Base-by-base conservation (phyloP, 2,888 invertebrate genomes). In the Choreutis nemorana region DNA sequence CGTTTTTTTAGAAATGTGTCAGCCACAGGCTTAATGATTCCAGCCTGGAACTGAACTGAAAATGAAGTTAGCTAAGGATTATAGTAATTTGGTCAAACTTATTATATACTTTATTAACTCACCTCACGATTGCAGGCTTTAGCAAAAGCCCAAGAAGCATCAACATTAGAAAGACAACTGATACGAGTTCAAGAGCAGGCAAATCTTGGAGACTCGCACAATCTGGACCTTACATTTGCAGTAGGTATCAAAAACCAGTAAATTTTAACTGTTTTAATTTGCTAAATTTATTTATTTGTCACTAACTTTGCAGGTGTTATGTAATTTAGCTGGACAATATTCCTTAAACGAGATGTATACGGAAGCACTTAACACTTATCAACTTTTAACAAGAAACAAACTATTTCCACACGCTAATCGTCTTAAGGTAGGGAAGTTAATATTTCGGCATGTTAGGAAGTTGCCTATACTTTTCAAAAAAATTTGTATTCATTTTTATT, bases 121-220 rank as follows among this genome's bases (percentile, higher is more conserved):
- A 9, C 16, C 26, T 11, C 9, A 21, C n/a, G 16, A 14, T 44
- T 48, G 2, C 38, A 80, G 80, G 80, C 95, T 0, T 65, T 98
- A 26, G 90, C 92, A 30, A 92, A 96, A 60, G 98, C 98, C 0
- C 97, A 97, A 62, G 98, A 99, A 62, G 97, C 98, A 0, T 95
- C 96, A 1, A 86, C 94, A 5, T 85, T 97, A 52, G 98, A 99
- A 61, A 82, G 94, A 31, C 90, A 90, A 39, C 73, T 98, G 27
- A 92, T 95, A 37, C 83, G 93, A 31, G 86, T 95, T 61, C 90
- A 97, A 43, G 97, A 97, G 62, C 96, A 98, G 60, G 87, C 90
- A 14, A 90, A 91, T 28, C 82, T 94, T 37, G 90, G 90, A 26
- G 96, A 97, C 38, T 87, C 89, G 32, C 94, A 95, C 55, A 98